phyloP scores from a whole-genome alignment of 1,140 invertebrate genomes.

The Paraescarpia echinospica region DNA sequence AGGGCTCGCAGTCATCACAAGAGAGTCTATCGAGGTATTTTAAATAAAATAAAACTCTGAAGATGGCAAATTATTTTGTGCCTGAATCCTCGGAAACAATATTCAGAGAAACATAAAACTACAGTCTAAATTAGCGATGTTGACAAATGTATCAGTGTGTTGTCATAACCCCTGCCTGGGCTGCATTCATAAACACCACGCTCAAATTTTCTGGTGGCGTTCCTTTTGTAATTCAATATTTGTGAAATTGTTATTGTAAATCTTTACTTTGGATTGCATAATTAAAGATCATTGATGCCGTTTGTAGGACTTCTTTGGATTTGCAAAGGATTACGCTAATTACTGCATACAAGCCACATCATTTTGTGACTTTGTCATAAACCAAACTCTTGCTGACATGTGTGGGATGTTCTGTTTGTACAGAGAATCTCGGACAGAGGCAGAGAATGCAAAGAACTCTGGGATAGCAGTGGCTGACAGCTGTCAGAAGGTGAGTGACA shows the following conservation, averaged over 20 bases:
- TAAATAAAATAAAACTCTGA: too few species aligned
- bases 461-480: conserved; percentile 22
- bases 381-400: neutral
- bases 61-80: too few species aligned
- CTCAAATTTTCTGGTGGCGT: too few species aligned
- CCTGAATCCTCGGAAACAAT: too few species aligned
- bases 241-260: neutral
- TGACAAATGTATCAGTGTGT: too few species aligned
- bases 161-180: too few species aligned
- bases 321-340: too few species aligned
- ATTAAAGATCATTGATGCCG: too few species aligned
- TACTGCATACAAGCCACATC: too few species aligned
- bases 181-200: too few species aligned
- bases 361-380: neutral
- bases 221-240: neutral
- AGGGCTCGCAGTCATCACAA: neutral
- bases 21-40: neutral
- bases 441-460: conserved; percentile 23
- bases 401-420: neutral
- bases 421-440: conserved; percentile 20
- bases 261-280: conserved; percentile 7
- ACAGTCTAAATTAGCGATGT: too few species aligned
- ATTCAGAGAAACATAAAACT: neutral
- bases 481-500: conserved; percentile 20
- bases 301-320: too few species aligned